Evolutionary conservation across 2,888 invertebrate species (phyloP), one percentile per base, ranked within the genome.

Genomic region (Hypolimnas misippus): DNA sequence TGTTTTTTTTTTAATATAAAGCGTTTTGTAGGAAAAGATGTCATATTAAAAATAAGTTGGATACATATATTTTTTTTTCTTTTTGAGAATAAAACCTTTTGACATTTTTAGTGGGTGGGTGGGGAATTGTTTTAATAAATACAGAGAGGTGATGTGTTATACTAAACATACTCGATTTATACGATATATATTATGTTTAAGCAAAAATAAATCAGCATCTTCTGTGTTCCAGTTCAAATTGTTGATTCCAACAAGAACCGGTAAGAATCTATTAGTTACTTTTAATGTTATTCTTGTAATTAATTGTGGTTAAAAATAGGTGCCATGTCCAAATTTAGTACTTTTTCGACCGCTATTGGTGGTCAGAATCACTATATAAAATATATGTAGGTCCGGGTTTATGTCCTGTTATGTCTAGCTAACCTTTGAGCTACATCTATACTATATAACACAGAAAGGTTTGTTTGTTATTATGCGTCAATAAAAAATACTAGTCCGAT

Each of bases 371-470:
- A n/a, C n/a, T n/a, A n/a, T n/a, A n/a, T n/a, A n/a, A n/a, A 55
- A 58, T 52, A 35, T 38, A 42, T 52, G 52, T 62, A 29, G 50
- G 57, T 62, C 62, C 50, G 49, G 58, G 44, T 51, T 44, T 64
- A 58, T 44, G 51, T 58, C 14, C 57, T 58, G 31, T 46, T 33
- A 46, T n/a, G n/a, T n/a, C n/a, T n/a, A n/a, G n/a, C n/a, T n/a
- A n/a, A n/a, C n/a, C n/a, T n/a, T n/a, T n/a, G n/a, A n/a, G n/a
- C n/a, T n/a, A n/a, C n/a, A n/a, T n/a, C n/a, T n/a, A n/a, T n/a
- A n/a, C n/a, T n/a, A n/a, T n/a, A n/a, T n/a, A n/a, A n/a, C n/a
- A n/a, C n/a, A n/a, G n/a, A n/a, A n/a, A n/a, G n/a, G n/a, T n/a
- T n/a, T n/a, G n/a, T n/a, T n/a, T n/a, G n/a, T n/a, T n/a, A n/a